Conservation (phyloP, 2,797 vertebrate genomes). For the Sphaeramia orbicularis region DNA sequence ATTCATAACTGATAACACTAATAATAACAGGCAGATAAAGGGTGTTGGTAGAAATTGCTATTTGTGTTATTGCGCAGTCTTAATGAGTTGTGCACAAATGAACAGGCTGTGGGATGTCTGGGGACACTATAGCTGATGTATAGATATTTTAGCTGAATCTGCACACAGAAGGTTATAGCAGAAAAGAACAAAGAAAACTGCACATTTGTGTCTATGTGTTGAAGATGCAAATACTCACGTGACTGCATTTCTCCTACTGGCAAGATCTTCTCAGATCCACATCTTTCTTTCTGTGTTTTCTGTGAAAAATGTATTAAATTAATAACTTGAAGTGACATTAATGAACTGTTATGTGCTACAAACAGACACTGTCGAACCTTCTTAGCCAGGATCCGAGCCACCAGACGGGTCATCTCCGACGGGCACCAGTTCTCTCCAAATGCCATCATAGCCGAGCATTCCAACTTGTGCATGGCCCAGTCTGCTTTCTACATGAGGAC, state of each 20-base stretch:
- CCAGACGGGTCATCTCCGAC: conserved; percentile 91
- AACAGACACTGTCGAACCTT: conserved; percentile 84
- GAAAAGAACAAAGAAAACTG: not conserved
- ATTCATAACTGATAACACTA: no score
- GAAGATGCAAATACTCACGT: conserved; percentile 71
- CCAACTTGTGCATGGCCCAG: conserved; percentile 97
- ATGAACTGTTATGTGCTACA: not conserved
- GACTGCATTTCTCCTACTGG: conserved; percentile 79
- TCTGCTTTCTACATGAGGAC: conserved; percentile 88
- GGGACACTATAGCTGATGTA: conserved; percentile 11
- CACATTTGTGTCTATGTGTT: not conserved
- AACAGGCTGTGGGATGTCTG: conserved; percentile 11
- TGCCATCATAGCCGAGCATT: conserved; percentile 92
- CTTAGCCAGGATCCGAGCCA: conserved; percentile 92
- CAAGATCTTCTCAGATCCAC: conserved; percentile 79
- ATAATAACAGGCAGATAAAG: no score
- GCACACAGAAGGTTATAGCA: not conserved
- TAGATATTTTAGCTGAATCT: not conserved
- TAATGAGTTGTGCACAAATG: conserved; percentile 26
- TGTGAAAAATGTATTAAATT: conserved; percentile 37
- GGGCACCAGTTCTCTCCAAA: conserved; percentile 94
- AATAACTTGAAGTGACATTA: not conserved
- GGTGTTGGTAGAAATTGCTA: no score
- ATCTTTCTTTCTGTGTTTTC: conserved; percentile 79
- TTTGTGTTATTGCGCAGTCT: conserved; percentile 43